Evolutionary conservation across 2,797 vertebrate genomes (phyloP), one percentile per base, ranked within the genome.

Genomic region (Ctenopoma kingsleyae): DNA sequence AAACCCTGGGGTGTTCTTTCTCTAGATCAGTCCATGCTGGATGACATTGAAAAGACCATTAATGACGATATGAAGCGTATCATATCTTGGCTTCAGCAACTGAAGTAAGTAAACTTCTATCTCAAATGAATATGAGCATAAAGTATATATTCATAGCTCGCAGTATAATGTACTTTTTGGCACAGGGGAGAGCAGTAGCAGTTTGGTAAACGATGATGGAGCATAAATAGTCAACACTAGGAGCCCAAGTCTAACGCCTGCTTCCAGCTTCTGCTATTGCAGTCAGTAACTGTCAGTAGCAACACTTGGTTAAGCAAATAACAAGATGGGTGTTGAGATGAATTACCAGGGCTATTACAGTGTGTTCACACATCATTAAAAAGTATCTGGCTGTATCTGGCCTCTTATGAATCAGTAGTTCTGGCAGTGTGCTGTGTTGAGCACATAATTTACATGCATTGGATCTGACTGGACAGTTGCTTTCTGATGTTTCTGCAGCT

Each of bases 51-150:
- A 89, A 99, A 99, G 82, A 96, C 93, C 74, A 92, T 99, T 78
- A 99, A 99, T 43, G 98, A 99, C 78, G 97, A 99, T 82, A 97
- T 97, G 95, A 99, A 99, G 75, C 95, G 97, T 44, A 96, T 99
- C 67, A 88, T 95, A 85, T 95, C 96, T 56, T 99, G 97, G 97
- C 94, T 99, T 43, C 96, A 98, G 57, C 98, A 99, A 76, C 93
- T 99, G 23, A 99, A 98, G 98, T 99, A 94, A 95, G 95, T 74
- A 32, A 17, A 64, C 36, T 35, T 54, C 25, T 22, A 62, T 32
- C 36, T 49, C 7, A n/a, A 23, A 43, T 40, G 19, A 36, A 40
- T 22, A 40, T 41, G 11, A 63, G 51, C 19, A 48, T n/a, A 15
- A 16, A n/a, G 55, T 49, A 16, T 16, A 32, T 35, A 19, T 66